Evolutionary conservation across 92 coral and sea anemone species (phyloP).

Genomic region (Anthopleura xanthogrammica): DNA sequence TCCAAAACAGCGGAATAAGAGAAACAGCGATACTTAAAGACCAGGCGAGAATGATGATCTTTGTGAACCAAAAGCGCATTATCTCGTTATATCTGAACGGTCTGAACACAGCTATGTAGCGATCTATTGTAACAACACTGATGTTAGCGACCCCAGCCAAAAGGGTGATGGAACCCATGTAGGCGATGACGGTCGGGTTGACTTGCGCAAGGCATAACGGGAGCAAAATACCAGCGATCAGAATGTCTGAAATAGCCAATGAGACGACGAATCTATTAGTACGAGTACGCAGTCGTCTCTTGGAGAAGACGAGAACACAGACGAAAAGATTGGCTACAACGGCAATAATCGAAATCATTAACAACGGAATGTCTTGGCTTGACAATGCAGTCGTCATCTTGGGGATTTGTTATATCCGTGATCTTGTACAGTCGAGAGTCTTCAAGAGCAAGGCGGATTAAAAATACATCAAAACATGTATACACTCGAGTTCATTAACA

Average conservation of each 20-base stretch:
- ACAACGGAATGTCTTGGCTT: conserved; percentile 30
- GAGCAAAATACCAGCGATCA: conserved; percentile 48
- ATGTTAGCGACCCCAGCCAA: conserved; percentile 58
- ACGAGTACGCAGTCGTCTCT: conserved; percentile 41
- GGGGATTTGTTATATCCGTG: conserved; percentile 10
- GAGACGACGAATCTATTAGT: conserved; percentile 60
- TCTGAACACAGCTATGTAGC: conserved; percentile 52
- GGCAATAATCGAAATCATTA: conserved; percentile 31
- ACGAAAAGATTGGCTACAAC: conserved; percentile 43
- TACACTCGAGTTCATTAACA: conserved; percentile 16
- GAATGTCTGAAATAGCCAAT: conserved; percentile 54
- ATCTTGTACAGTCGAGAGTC: conserved; percentile 5
- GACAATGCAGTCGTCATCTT: conserved; percentile 22
- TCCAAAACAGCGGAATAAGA: conserved; percentile 55
- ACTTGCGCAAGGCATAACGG: conserved; percentile 40
- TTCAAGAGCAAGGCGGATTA: conserved; percentile 25
- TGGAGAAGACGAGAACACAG: conserved; percentile 42
- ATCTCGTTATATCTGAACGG: conserved; percentile 43
- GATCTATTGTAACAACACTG: conserved; percentile 47
- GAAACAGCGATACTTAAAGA: conserved; percentile 34
- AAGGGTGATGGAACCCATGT: conserved; percentile 50
- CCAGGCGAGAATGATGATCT: conserved; percentile 39
- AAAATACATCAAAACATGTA: conserved; percentile 16
- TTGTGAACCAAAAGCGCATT: conserved; percentile 36
- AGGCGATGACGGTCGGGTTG: conserved; percentile 29